A percentile compares a stretch with the other conserved stretches of the same genome.
phyloP scores from a whole-genome alignment of 1,140 invertebrate genomes.

The Manduca sexta region DNA sequence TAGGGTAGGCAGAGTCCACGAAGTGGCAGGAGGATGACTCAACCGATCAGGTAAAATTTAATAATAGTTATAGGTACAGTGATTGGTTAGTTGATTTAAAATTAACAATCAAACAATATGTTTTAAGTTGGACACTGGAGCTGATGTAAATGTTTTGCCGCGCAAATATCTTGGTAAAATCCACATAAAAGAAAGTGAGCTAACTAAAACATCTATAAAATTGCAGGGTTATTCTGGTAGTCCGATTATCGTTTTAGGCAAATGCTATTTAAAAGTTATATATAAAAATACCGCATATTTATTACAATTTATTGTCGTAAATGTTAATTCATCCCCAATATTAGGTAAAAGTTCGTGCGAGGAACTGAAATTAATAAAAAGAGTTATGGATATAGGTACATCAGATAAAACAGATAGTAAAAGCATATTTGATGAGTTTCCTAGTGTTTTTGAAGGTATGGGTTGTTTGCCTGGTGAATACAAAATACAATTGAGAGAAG shows the following conservation, averaged over 20 bases:
- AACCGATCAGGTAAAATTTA: too few species aligned
- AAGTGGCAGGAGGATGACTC: too few species aligned
- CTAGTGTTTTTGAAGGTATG: constrained; percentile 19
- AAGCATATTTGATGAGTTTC: too few species aligned
- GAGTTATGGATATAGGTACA: constrained; percentile 1
- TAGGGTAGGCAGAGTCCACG: too few species aligned
- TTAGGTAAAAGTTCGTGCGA: constrained; percentile 14
- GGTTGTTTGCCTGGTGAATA: constrained; percentile 20
- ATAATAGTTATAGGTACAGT: too few species aligned
- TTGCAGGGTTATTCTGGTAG: constrained; percentile 16
- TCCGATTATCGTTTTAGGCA: constrained; percentile 11
- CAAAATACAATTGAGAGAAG: constrained; percentile 11
- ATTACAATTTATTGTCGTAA: constrained; percentile 12
- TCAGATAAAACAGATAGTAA: too few species aligned
- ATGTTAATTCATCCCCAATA: constrained; percentile 10
- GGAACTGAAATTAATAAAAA: constrained; percentile 15
- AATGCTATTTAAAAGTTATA: constrained; percentile 11
- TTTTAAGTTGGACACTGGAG: constrained; percentile 18
- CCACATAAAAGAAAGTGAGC: not conserved
- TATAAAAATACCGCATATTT: constrained; percentile 11
- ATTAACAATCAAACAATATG: constrained; percentile 7
- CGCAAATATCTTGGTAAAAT: constrained; percentile 7
- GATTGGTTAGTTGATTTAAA: constrained; percentile 11
- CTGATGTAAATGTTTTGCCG: constrained; percentile 17
- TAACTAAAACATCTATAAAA: constrained; percentile 3